Evolutionary conservation across 2,888 invertebrate genomes (phyloP).

Genomic region (Leucophenga montana): DNA sequence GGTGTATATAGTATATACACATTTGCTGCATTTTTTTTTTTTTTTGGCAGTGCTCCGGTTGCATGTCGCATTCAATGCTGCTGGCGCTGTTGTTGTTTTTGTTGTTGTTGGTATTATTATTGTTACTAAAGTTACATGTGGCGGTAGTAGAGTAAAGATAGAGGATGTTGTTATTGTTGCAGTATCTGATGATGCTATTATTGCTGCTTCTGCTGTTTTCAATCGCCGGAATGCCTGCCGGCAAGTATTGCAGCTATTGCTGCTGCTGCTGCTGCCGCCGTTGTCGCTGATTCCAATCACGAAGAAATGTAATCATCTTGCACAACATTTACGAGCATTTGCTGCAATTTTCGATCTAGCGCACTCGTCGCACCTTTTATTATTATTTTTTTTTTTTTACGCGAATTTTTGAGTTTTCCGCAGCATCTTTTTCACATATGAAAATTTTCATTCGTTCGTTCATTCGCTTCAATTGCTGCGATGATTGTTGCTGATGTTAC

Average conservation of each 20-base stretch:
- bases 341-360: neutral
- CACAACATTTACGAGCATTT: conserved; percentile 53
- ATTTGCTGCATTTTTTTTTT: neutral
- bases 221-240: neutral
- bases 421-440: conserved; percentile 6
- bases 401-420: neutral
- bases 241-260: conserved; percentile 31
- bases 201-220: too few relatives aligned
- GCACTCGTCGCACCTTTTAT: neutral
- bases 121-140: conserved; percentile 32
- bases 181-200: too few relatives aligned
- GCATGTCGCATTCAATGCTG: neutral
- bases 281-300: conserved; percentile 50
- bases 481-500: neutral
- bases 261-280: conserved; percentile 27
- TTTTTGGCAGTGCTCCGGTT: neutral
- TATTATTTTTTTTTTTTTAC: neutral
- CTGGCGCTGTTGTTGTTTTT: conserved; percentile 29
- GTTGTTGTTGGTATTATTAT: conserved; percentile 26
- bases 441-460: neutral
- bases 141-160: conserved; percentile 28
- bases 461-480: conserved; percentile 23
- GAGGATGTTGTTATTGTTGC: too few relatives aligned
- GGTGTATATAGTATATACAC: conserved; percentile 3
- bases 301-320: conserved; percentile 64